phyloP scores from a whole-genome alignment of 2,113 vertebrate species.

The Corythoichthys intestinalis region DNA sequence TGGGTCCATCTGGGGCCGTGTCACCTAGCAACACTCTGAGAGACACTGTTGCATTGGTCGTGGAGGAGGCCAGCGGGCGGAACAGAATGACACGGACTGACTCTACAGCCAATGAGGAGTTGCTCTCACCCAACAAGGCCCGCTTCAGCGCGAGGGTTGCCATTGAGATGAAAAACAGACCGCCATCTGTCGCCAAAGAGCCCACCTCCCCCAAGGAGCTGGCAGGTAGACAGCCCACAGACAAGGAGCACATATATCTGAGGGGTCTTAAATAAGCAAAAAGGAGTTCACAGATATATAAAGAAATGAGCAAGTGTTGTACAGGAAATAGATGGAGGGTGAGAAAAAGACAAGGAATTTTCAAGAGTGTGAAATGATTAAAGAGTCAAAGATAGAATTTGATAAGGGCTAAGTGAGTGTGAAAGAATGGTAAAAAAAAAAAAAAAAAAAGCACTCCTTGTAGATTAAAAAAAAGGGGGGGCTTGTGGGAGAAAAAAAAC shows the following conservation, averaged over 20 bases:
- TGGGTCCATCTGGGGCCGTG: conserved; percentile 45
- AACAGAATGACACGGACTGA: conserved; percentile 58
- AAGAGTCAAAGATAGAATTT: conserved; percentile 14
- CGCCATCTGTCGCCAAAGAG: conserved; percentile 68
- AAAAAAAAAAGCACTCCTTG: conserved; percentile 14
- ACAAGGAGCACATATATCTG: not conserved
- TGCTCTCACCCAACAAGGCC: conserved; percentile 65
- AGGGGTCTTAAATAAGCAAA: conserved; percentile 3
- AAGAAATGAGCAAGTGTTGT: not conserved
- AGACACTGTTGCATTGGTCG: conserved; percentile 71
- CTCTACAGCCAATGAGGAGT: conserved; percentile 57
- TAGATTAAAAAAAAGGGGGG: conserved; percentile 12
- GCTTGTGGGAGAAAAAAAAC: conserved; percentile 7
- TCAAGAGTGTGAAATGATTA: conserved; percentile 44
- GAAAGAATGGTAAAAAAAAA: conserved; percentile 27
- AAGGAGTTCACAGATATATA: conserved; percentile 7
- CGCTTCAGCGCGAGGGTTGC: conserved; percentile 70
- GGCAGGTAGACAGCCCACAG: conserved; percentile 46
- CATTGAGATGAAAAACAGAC: conserved; percentile 71
- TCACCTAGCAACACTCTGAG: conserved; percentile 60
- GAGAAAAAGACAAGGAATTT: conserved; percentile 32
- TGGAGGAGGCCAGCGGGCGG: conserved; percentile 62
- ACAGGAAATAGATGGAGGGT: conserved; percentile 18
- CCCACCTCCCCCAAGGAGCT: conserved; percentile 62
- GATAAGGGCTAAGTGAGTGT: conserved; percentile 27